Base-by-base conservation (phyloP, 2,113 vertebrate genomes). In the Pseudopipra pipra region DNA sequence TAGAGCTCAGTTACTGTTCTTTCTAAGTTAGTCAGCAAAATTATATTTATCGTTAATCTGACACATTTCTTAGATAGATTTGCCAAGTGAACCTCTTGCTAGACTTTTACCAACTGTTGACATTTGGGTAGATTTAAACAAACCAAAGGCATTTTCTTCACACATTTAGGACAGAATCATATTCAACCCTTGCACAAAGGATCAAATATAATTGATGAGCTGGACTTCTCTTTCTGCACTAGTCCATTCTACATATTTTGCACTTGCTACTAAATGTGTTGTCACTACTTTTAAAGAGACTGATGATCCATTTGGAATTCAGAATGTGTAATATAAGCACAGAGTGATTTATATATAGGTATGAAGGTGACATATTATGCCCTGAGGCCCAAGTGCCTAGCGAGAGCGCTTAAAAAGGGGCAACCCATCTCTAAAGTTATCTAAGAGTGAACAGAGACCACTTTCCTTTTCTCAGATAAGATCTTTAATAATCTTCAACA, bases 291-390 rank as follows among this genome's bases (percentile, higher is more conserved):
- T 82, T 78, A 55, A 87, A 93, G 52, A 71, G 15, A 33, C 14
- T 55, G 39, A 44, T 2, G 11, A 77, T 67, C 22, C 13, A 78
- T 94, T 89, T 87, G 54, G 44, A 92, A 97, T 95, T 94, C 94
- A 76, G 47, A 93, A 56, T 58, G 52, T 41, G 44, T 78, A 14
- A 62, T 67, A 63, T 16, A 91, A 79, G n/a, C 43, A 59, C 15
- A 72, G 21, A 90, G 14, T 55, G 31, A 77, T 56, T 43, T 80
- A 76, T 94, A 85, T 78, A 73, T n/a, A 87, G 47, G 52, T 77
- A 74, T 67, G 79, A 96, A 95, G 87, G 93, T 93, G 95, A 93
- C 89, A 92, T 90, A 47, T 73, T 94, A 59, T 77, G 85, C 59
- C 90, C 79, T n/a, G 61, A 93, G 85, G 95, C 85, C 84, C 59